Evolutionary conservation across 2,888 invertebrate genomes (phyloP).

Genomic region (Tipula vernalis): DNA sequence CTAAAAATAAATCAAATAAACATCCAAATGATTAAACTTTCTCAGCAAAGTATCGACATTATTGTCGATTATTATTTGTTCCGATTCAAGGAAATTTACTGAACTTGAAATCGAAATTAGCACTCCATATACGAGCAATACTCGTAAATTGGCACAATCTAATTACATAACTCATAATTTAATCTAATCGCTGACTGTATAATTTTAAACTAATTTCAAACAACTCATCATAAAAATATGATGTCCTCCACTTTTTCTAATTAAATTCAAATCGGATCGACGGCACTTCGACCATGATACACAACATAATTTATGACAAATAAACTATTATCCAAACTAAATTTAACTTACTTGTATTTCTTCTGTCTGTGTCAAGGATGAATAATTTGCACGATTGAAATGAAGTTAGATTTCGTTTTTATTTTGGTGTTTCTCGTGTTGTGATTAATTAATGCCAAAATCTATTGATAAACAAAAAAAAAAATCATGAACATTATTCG

Average conservation of each 20-base stretch:
- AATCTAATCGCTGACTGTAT: background rate
- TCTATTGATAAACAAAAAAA: background rate
- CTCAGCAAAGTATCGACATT: no score
- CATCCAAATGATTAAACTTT: no score
- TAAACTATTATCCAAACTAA: background rate
- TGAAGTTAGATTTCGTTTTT: background rate
- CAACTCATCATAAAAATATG: background rate
- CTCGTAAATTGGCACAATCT: background rate
- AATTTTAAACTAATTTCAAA: background rate
- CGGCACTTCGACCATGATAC: background rate
- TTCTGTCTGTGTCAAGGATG: background rate
- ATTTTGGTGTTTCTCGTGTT: background rate
- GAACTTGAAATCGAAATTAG: background rate
- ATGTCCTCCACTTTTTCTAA: background rate
- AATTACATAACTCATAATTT: no score
- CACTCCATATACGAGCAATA: background rate
- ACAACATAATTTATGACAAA: background rate
- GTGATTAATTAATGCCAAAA: background rate
- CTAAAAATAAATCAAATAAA: no score
- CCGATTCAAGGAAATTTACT: background rate
- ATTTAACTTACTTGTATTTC: background rate
- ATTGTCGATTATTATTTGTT: background rate
- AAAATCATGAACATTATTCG: background rate
- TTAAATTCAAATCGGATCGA: background rate
- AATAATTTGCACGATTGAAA: background rate